Conservation (phyloP, 2,797 vertebrate species). For the Melanotaenia maccullochi region DNA sequence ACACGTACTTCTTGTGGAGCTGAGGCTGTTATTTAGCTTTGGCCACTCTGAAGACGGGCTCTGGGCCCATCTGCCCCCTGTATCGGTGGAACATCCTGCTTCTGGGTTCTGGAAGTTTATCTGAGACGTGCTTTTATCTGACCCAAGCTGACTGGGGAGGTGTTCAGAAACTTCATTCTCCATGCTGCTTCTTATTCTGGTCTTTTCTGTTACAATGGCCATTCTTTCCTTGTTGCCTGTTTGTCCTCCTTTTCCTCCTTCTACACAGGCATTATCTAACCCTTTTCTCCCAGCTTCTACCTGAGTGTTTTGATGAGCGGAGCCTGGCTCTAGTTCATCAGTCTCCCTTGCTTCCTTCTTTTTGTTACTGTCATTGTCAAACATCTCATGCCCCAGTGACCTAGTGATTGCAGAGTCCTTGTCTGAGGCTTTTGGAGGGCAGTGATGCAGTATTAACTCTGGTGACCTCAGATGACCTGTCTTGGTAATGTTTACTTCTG, state of each 20-base stretch:
- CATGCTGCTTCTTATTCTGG: constrained; percentile 72
- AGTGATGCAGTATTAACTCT: constrained; percentile 41
- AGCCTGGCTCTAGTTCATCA: not conserved
- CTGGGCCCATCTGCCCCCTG: constrained; percentile 46
- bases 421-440: constrained; percentile 21
- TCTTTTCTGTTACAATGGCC: not conserved
- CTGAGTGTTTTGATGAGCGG: constrained; percentile 6
- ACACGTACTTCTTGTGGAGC: constrained; percentile 78
- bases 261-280: not conserved
- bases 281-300: constrained; percentile 6
- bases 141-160: constrained; percentile 82
- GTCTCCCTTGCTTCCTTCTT: constrained; percentile 25
- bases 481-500: constrained; percentile 5
- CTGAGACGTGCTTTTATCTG: constrained; percentile 69
- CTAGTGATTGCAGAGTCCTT: constrained; percentile 4
- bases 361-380: constrained; percentile 25
- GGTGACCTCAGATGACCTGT: constrained; percentile 29
- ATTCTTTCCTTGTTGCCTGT: constrained; percentile 9
- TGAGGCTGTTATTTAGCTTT: constrained; percentile 62
- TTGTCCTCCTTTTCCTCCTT: constrained; percentile 14
- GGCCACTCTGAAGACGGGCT: constrained; percentile 47
- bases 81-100: constrained; percentile 71
- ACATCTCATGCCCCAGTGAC: constrained; percentile 30
- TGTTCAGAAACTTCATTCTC: constrained; percentile 88
- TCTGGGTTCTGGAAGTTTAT: constrained; percentile 67